Conservation (phyloP, 1,140 invertebrate genomes). For the Drosophila lacertosa region DNA sequence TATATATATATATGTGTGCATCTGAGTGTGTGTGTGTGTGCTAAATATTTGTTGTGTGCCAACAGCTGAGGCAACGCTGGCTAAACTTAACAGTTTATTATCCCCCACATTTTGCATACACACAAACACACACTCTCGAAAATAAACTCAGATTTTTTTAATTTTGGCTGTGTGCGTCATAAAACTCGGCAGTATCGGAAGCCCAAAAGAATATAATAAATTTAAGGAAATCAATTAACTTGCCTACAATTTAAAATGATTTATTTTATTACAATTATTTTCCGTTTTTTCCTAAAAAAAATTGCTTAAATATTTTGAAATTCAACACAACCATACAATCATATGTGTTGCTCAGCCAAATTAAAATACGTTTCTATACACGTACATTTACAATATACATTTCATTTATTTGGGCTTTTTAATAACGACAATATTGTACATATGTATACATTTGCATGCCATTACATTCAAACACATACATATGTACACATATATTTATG, state of each 20-base stretch:
- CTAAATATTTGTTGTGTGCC: conserved; percentile 23
- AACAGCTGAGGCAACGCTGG: conserved; percentile 34
- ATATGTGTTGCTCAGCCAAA: too few species aligned
- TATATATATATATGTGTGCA: background rate
- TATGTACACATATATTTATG: background rate
- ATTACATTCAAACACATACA: too few species aligned
- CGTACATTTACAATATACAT: too few species aligned
- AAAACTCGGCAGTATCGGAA: conserved; percentile 6
- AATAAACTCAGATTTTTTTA: conserved; percentile 35
- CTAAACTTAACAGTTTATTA: conserved; percentile 35
- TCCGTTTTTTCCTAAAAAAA: background rate
- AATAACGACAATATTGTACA: too few species aligned
- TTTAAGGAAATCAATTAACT: conserved; percentile 14
- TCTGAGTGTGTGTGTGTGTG: conserved; percentile 18
- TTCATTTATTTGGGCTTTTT: too few species aligned
- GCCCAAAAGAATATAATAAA: conserved; percentile 7
- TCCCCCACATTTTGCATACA: conserved; percentile 3
- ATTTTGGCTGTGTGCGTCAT: conserved; percentile 21
- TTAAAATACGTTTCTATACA: too few species aligned
- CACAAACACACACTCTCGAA: background rate
- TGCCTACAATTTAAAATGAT: background rate
- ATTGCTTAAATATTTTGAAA: background rate
- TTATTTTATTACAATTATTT: background rate
- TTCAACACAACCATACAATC: too few species aligned
- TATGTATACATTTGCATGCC: too few species aligned